These are phyloP conservation scores for Achlya flavicornis DNA, from an alignment of 2,888 invertebrate species.

Conservation along the genomic window DNA sequence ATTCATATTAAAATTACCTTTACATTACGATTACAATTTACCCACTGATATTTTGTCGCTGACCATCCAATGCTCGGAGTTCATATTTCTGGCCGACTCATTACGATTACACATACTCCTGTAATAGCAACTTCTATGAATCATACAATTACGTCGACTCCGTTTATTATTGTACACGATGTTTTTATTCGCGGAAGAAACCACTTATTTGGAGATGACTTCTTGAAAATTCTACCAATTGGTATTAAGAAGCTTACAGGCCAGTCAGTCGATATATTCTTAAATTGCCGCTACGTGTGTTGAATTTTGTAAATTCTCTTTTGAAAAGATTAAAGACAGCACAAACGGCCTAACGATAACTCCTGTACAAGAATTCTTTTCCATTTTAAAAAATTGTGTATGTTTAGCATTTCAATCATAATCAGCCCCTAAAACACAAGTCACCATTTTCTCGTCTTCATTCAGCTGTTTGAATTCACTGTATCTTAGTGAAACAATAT, in stretches of 20 bases:
- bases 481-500: too few relatives aligned
- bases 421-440: neutral
- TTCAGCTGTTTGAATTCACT: too few relatives aligned
- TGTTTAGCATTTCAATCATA: neutral
- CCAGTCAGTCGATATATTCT: neutral
- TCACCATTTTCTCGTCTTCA: too few relatives aligned
- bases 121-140: neutral
- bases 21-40: too few relatives aligned
- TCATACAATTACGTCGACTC: neutral
- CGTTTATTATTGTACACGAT: conserved; percentile 7
- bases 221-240: neutral
- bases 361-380: neutral
- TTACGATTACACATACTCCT: conserved; percentile 6
- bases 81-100: neutral
- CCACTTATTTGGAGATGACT: conserved; percentile 1
- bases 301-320: neutral
- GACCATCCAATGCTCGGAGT: neutral
- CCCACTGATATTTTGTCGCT: neutral
- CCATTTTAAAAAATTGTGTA: neutral
- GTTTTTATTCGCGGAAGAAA: neutral
- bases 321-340: neutral
- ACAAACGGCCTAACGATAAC: neutral
- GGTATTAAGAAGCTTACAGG: neutral
- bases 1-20: too few relatives aligned
- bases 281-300: neutral